These are phyloP conservation scores for Dolichoris vasculosae DNA, from an alignment of 1,140 invertebrate species.

Conservation along the genomic window DNA sequence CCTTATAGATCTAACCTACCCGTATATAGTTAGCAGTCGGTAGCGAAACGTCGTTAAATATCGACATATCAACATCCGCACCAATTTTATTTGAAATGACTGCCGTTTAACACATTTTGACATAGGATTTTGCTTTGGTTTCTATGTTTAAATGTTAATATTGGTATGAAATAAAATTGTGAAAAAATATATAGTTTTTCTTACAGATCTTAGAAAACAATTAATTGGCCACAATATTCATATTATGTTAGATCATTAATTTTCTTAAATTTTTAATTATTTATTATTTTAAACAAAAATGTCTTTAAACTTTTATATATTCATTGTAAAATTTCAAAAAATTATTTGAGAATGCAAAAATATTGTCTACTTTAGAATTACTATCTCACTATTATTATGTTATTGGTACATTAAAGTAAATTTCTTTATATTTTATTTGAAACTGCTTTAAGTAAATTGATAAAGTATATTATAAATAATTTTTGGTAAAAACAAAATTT, in stretches of 20 bases:
- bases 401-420: no score
- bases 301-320: no score
- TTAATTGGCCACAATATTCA: neutral
- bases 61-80: constrained; percentile 52
- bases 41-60: constrained; percentile 39
- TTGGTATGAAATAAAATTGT: neutral
- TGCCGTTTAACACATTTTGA: constrained; percentile 5
- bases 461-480: no score
- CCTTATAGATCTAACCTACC: constrained; percentile 33
- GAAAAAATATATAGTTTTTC: neutral
- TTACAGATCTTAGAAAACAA: neutral
- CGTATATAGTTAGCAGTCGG: neutral
- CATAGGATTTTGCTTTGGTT: neutral
- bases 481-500: no score
- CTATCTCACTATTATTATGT: neutral
- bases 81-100: constrained; percentile 12
- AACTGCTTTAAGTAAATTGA: no score
- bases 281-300: neutral
- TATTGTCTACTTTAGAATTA: neutral
- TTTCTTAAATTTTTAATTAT: neutral
- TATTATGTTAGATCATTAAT: neutral
- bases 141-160: constrained; percentile 8
- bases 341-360: no score
- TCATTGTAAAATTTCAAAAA: no score
- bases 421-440: no score